These are phyloP conservation scores for Diarsia brunnea DNA, from an alignment of 2,888 invertebrate species.

Conservation along the genomic window DNA sequence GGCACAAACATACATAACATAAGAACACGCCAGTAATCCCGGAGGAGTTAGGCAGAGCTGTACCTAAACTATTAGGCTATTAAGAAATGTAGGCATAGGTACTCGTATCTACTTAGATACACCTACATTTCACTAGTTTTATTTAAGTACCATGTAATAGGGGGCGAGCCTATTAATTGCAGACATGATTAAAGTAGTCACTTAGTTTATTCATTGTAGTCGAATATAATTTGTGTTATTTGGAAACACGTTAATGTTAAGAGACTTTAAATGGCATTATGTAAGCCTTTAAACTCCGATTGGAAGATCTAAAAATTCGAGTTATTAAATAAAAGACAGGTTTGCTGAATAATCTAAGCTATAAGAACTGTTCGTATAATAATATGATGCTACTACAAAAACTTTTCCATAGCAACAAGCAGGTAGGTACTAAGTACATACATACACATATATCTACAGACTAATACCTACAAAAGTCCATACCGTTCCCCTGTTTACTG, in stretches of 20 bases:
- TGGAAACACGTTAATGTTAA: not conserved
- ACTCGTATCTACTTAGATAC: no score
- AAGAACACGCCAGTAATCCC: no score
- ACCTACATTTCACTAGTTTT: no score
- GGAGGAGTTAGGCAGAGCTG: no score
- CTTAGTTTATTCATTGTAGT: not conserved
- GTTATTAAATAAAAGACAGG: not conserved
- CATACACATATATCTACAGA: not conserved
- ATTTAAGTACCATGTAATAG: no score
- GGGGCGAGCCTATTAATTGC: no score
- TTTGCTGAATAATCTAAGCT: not conserved
- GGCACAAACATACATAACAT: not conserved
- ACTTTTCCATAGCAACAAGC: not conserved
- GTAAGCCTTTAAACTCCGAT: not conserved
- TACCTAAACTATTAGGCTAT: no score
- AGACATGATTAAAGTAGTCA: not conserved
- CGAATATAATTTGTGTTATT: not conserved
- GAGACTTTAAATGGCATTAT: not conserved
- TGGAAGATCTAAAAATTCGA: not conserved
- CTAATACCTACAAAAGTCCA: constrained; percentile 7
- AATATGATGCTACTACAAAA: not conserved
- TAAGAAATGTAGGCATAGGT: no score
- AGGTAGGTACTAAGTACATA: no score
- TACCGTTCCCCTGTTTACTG: constrained; percentile 7
- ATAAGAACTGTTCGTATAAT: not conserved